phyloP scores from a whole-genome alignment of 2,113 vertebrate genomes.

The Illadopsis cleaveri region DNA sequence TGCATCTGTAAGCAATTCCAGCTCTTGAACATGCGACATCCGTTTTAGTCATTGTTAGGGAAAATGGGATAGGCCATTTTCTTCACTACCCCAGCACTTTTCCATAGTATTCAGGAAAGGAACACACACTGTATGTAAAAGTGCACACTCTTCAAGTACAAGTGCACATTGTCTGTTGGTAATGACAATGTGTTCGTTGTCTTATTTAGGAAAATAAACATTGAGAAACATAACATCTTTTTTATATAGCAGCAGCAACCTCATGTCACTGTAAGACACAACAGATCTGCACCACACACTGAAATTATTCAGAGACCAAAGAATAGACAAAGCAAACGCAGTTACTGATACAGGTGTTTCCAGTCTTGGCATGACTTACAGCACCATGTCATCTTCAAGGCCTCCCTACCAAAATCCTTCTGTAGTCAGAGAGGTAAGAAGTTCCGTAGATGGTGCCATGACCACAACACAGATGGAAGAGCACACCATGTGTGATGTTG shows the following conservation, averaged over 20 bases:
- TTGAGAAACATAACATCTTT: background rate
- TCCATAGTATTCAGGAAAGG: background rate
- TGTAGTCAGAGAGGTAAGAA: background rate
- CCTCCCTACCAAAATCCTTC: background rate
- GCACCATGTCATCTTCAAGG: background rate
- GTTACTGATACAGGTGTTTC: background rate
- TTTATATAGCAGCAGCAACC: background rate
- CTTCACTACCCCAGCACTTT: background rate
- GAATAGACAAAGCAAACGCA: background rate
- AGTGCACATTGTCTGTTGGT: fast-evolving
- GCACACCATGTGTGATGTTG: background rate
- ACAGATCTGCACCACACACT: background rate
- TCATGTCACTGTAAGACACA: background rate
- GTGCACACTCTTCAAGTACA: background rate
- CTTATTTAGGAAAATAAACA: background rate
- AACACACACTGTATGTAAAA: background rate
- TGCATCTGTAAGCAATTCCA: slow-evolving; percentile 15
- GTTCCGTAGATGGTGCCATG: background rate
- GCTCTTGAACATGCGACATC: background rate
- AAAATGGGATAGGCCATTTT: background rate
- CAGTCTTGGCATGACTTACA: background rate
- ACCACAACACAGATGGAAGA: background rate
- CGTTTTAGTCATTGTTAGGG: background rate
- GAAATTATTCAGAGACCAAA: background rate
- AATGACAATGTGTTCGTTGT: background rate